Percentiles rank a stretch among this genome's conserved stretches.
These are phyloP conservation scores for Heteractis magnifica DNA, from an alignment of 92 coral and sea anemone genomes.

Conservation along the genomic window DNA sequence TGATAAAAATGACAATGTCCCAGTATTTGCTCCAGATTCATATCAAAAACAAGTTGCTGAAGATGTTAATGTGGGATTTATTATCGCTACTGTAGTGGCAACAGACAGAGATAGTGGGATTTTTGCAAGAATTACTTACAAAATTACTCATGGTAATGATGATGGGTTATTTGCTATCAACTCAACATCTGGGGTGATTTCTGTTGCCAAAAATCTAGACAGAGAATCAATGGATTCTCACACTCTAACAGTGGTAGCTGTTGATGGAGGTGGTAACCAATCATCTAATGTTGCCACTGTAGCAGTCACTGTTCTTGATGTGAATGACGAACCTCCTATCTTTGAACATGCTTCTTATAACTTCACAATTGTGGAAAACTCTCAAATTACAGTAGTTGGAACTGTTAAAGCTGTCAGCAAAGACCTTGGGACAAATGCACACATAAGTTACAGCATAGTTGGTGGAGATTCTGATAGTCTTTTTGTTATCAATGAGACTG, in stretches of 20 bases:
- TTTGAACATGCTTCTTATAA: constrained; percentile 62
- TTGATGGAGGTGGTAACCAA: constrained; percentile 75
- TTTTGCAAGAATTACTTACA: constrained; percentile 60
- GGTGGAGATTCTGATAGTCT: constrained; percentile 44
- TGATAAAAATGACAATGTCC: constrained; percentile 86
- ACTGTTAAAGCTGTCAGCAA: constrained; percentile 82
- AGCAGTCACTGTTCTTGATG: constrained; percentile 72
- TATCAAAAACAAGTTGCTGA: constrained; percentile 64
- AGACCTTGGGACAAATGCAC: constrained; percentile 91
- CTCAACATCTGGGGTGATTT: constrained; percentile 52
- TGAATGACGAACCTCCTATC: constrained; percentile 91
- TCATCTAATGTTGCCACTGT: constrained; percentile 70
- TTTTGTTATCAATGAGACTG: constrained; percentile 77
- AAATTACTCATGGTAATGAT: constrained; percentile 57
- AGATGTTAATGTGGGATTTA: constrained; percentile 50
- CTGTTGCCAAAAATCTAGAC: constrained; percentile 66
- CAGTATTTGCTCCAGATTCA: constrained; percentile 61
- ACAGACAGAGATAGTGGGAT: constrained; percentile 79
- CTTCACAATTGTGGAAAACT: constrained; percentile 70
- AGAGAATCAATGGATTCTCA: constrained; percentile 81
- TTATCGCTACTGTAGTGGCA: constrained; percentile 60
- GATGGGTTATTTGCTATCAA: constrained; percentile 61
- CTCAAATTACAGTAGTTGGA: constrained; percentile 60
- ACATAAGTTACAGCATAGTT: constrained; percentile 64
- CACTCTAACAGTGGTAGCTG: constrained; percentile 55